Evolutionary conservation across 2,888 invertebrate genomes (phyloP).

Genomic region (Watsonalla binaria): DNA sequence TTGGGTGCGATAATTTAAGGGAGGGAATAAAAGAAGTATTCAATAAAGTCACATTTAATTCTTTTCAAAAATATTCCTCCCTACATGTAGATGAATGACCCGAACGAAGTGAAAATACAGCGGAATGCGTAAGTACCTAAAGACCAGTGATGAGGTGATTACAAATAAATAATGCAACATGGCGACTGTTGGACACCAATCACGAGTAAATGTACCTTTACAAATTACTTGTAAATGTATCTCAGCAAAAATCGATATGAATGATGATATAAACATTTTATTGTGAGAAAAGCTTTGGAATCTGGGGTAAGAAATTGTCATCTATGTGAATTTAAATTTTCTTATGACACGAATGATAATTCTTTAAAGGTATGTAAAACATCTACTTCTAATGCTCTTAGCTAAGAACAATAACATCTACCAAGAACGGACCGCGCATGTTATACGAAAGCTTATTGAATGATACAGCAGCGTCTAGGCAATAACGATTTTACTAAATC

Average conservation of each 20-base stretch:
- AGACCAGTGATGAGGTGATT: constrained; percentile 16
- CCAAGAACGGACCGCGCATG: too few relatives aligned
- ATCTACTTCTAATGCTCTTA: too few relatives aligned
- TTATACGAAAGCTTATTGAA: too few relatives aligned
- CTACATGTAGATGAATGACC: constrained; percentile 48
- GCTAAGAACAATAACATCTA: too few relatives aligned
- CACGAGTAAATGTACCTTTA: background rate
- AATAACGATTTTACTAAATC: too few relatives aligned
- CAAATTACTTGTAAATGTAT: background rate
- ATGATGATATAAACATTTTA: too few relatives aligned
- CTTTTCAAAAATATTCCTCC: constrained; percentile 43
- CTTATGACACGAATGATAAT: too few relatives aligned
- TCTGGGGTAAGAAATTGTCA: too few relatives aligned
- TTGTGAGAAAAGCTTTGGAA: too few relatives aligned
- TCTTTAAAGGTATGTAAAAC: too few relatives aligned
- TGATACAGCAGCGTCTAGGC: too few relatives aligned
- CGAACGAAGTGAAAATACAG: constrained; percentile 25
- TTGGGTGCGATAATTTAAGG: background rate
- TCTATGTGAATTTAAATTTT: too few relatives aligned
- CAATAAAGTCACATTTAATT: constrained; percentile 12
- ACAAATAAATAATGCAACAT: background rate
- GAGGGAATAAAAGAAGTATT: background rate
- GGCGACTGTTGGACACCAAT: background rate
- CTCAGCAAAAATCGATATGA: background rate
- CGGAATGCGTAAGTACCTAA: constrained; percentile 60